Evolutionary conservation across 2,888 invertebrate species (phyloP).

Genomic region (Cephus spinipes): DNA sequence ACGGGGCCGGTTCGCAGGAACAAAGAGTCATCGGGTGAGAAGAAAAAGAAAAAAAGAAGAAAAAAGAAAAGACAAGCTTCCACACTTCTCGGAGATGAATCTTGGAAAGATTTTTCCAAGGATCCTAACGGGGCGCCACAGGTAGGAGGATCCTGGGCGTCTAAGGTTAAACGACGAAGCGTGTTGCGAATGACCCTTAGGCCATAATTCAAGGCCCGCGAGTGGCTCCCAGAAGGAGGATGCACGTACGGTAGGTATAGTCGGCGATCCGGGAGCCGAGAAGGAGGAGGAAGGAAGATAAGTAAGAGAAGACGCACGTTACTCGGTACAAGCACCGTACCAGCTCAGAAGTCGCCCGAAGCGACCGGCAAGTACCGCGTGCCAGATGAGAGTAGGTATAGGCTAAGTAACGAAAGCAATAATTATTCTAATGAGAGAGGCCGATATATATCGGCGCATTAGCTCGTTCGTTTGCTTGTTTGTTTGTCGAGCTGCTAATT

Average conservation of each 20-base stretch:
- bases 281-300: slow-evolving; percentile 7
- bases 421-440: slow-evolving; percentile 46
- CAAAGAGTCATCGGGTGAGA: too few relatives aligned
- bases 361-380: slow-evolving; percentile 26
- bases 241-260: too few relatives aligned
- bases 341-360: slow-evolving; percentile 29
- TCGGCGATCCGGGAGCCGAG: slow-evolving; percentile 23
- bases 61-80: too few relatives aligned
- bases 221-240: slow-evolving; percentile 32
- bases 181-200: slow-evolving; percentile 62
- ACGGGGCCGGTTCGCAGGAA: slow-evolving; percentile 2
- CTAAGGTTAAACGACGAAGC: slow-evolving; percentile 63
- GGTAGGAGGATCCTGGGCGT: neutral
- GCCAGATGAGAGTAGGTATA: neutral
- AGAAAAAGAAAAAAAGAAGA: too few relatives aligned
- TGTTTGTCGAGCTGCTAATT: slow-evolving; percentile 49
- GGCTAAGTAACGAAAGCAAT: slow-evolving; percentile 36
- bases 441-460: slow-evolving; percentile 45
- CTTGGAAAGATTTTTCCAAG: too few relatives aligned
- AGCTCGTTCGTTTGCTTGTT: slow-evolving; percentile 41
- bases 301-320: slow-evolving; percentile 15
- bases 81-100: too few relatives aligned
- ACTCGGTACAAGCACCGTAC: slow-evolving; percentile 11
- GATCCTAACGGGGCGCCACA: too few relatives aligned
- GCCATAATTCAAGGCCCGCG: slow-evolving; percentile 57